Base-by-base conservation (phyloP, 1,140 invertebrate species). In the Cyclargus thomasi region DNA sequence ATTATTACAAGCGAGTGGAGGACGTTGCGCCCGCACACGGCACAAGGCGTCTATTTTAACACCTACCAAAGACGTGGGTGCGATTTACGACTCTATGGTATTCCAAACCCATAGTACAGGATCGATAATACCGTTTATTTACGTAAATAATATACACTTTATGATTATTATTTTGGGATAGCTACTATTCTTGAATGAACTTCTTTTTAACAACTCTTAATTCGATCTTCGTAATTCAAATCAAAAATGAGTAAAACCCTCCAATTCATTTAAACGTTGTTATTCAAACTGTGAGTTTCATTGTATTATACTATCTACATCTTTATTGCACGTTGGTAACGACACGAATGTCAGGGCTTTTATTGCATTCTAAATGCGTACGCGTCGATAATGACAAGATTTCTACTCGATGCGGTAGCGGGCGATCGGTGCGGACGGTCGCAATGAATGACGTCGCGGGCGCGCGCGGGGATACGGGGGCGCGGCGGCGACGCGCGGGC, bases 41-140 rank as follows among this genome's bases (percentile, higher is more conserved):
- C 84, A 86, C 86, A 85, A 73, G 78, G 82, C 82, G 86, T 82
- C 83, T 86, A 86, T 85, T 86, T 88, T 86, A 88, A 88, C 84
- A 86, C 83, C 80, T 83, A 82, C 80, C 72, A 59, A 71, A 64
- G 72, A 64, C 81, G 85, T 87, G 85, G 81, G 83, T 80, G 81
- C 82, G 75, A 82, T 85, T 87, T 87, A 87, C 82, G 83, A 85
- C 73, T 16, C 39, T 62, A 14, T 67, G 70, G 55, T 59, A 17
- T n/a, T 29, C 62, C 62, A 17, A 35, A 35, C 16, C 23, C 23
- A 1, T 29, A 29, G 23, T 29, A 29, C 23, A 29, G 29, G 29
- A 29, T 29, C 5, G 29, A 29, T 29, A 29, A 7, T 29, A 29
- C 8, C 8, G 29, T 29, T 29, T 29, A 5, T 29, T 29, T 4